Base-by-base conservation (phyloP, 2,888 invertebrate genomes). In the Caenorhabditis plicata region DNA sequence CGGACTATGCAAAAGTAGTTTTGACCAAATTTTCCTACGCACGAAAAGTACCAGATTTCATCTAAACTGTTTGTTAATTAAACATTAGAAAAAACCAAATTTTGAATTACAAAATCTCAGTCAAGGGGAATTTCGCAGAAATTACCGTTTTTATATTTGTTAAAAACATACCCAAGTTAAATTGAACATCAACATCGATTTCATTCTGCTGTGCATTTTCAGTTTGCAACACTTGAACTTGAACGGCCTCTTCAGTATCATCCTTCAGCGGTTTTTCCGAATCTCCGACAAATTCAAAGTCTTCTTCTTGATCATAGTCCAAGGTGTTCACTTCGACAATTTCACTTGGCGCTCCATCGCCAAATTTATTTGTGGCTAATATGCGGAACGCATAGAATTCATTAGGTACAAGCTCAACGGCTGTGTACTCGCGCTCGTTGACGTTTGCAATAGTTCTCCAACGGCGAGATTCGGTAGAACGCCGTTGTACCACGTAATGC, bases 311-410 rank as follows among this genome's bases (percentile, higher is more conserved):
- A 36, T 61, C 61, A 26, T 61, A 53, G 38, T 55, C 54, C 32
- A 62, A 27, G 2, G 64, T 66, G 20, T 61, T 52, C 7, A 63
- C 60, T 33, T 69, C 69, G 1, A 64, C 54, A 19, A 56, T 57
- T 9, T 58, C 51, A 35, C 63, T 64, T 4, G 64, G 64, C 11
- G 47, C 49, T n/a, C 68, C 62, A 38, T 65, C 64, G 22, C 71
- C 71, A 32, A 58, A 60, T 8, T 43, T 42, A 35, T 71, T 69
- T 7, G 51, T 60, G 4, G 68, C 68, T 2, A 69, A 47, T 11
- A 71, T 40, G 19, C 71, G 54, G 65, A 71, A 71, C 0, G 71
- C 65, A 23, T 71, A 71, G 32, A 69, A 53, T 42, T 71, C 71
- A 23, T 65, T 64, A 2, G 71, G 68, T 3, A 71, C 61, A 7